A percentile compares a stretch with the other conserved stretches of the same genome.
These are phyloP conservation scores for Anoplopoma fimbria DNA, from an alignment of 2,113 vertebrate genomes.

Conservation along the genomic window DNA sequence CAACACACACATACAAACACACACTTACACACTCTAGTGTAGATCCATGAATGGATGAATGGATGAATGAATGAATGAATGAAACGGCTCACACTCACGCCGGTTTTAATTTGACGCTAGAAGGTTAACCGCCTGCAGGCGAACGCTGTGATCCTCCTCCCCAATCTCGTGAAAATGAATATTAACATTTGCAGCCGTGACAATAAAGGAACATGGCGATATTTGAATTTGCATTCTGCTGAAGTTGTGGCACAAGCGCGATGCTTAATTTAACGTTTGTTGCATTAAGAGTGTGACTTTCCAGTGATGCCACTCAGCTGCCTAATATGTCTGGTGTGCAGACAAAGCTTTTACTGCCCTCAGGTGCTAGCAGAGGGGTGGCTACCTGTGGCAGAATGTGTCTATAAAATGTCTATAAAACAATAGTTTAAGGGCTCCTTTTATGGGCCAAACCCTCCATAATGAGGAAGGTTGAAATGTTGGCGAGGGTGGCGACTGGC, in stretches of 20 bases:
- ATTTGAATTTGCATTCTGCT: background rate
- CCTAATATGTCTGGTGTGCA: slow-evolving; percentile 32
- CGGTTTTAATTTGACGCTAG: background rate
- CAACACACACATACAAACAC: background rate
- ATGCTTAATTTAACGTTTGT: slow-evolving; percentile 1
- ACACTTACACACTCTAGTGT: background rate
- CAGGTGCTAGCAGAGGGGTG: slow-evolving; percentile 19
- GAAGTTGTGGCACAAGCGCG: slow-evolving; percentile 17
- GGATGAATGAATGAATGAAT: slow-evolving; percentile 46
- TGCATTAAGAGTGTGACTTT: slow-evolving; percentile 19
- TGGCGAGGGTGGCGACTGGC: too few relatives aligned
- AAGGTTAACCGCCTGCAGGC: slow-evolving; percentile 34
- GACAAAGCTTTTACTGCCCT: slow-evolving; percentile 10
- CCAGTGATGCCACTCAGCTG: slow-evolving; percentile 1
- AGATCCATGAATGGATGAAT: slow-evolving; percentile 35
- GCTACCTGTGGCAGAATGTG: slow-evolving; percentile 63
- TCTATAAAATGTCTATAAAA: slow-evolving; percentile 9
- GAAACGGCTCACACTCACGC: slow-evolving; percentile 18
- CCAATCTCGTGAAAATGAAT: slow-evolving; percentile 19
- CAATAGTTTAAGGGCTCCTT: slow-evolving; percentile 9
- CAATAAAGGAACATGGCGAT: background rate
- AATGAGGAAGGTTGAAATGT: slow-evolving; percentile 13
- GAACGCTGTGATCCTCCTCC: slow-evolving; percentile 5
- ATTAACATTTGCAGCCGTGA: slow-evolving; percentile 8
- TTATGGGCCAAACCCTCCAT: background rate